Evolutionary conservation across 1,140 invertebrate species (phyloP), one percentile per base, ranked within the genome.

Genomic region (Acarapis woodi): DNA sequence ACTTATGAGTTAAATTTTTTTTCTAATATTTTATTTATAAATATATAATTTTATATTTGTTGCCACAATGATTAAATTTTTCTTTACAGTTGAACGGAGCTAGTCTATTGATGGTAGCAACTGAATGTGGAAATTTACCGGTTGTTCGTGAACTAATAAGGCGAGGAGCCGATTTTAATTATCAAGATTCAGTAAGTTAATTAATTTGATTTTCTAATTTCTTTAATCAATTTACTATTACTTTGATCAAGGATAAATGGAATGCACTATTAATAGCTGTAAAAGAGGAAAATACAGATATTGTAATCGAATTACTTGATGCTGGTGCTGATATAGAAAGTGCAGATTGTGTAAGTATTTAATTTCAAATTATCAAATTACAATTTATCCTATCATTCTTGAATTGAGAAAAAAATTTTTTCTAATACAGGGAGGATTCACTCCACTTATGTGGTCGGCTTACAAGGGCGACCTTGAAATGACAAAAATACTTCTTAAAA

Each of bases 261-360:
- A 90, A 83, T 1, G 88, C 88, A 43, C 59, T 96, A 5, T 93
- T 96, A 39, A 79, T 88, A 52, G 87, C 88, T 0, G 75, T 88
- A 0, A 88, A 94, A 56, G 77, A 76, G 4, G 87, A 85, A 0
- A 80, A 96, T 56, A 64, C 72, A 38, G 69, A 72, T 24, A 73
- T 94, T 40, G 82, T 93, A 1, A 78, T 88, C 53, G 71, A 78
- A 3, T 55, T 97, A 36, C 56, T 97, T 1, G 88, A 90, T 52
- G 90, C 90, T 51, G 85, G 93, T 56, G 87, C 82, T 4, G 87
- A 97, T 54, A 73, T 96, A 3, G 85, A 96, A 2, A 10, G 14
- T 15, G 30, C 9, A 12, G 36, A 37, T 31, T 18, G 29, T 16
- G 34, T 35, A n/a, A 33, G 18, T 29, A 14, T 33, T 2, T 9